These are phyloP conservation scores for Sphaeramia orbicularis DNA, from an alignment of 2,797 vertebrate species.

Conservation along the genomic window DNA sequence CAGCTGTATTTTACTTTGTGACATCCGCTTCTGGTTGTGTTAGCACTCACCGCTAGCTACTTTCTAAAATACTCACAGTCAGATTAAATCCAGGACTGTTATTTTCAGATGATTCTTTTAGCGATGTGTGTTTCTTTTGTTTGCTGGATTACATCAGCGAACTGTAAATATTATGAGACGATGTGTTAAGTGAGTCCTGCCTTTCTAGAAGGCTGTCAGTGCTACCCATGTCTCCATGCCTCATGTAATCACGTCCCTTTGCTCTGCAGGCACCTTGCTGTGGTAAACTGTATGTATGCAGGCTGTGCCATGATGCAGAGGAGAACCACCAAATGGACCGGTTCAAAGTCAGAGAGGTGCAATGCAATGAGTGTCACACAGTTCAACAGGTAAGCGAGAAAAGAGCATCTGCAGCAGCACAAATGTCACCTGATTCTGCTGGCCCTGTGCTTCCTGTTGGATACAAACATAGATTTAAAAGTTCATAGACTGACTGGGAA, in stretches of 20 bases:
- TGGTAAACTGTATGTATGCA: constrained; percentile 93
- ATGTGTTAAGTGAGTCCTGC: no score
- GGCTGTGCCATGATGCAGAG: constrained; percentile 92
- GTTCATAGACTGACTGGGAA: no score
- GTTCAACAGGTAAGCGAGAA: constrained; percentile 87
- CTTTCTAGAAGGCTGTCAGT: background rate
- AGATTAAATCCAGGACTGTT: no score
- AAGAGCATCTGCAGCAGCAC: background rate
- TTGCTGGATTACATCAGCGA: no score
- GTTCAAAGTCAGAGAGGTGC: constrained; percentile 91
- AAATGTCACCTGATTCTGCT: background rate
- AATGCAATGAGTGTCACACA: constrained; percentile 87
- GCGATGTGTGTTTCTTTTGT: no score
- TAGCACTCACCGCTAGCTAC: constrained; percentile 14
- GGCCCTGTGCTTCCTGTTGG: background rate
- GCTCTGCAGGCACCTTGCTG: constrained; percentile 92
- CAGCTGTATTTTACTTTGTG: background rate
- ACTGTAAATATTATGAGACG: no score
- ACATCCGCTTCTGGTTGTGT: background rate
- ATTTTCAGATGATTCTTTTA: no score
- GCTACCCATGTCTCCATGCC: background rate
- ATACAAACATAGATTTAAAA: no score
- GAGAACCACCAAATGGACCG: constrained; percentile 93
- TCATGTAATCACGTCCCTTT: background rate
- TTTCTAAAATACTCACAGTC: no score